Evolutionary conservation across 2,797 vertebrate species (phyloP), one percentile per base, ranked within the genome.

Genomic region (Cynodonichthys magdalenae): DNA sequence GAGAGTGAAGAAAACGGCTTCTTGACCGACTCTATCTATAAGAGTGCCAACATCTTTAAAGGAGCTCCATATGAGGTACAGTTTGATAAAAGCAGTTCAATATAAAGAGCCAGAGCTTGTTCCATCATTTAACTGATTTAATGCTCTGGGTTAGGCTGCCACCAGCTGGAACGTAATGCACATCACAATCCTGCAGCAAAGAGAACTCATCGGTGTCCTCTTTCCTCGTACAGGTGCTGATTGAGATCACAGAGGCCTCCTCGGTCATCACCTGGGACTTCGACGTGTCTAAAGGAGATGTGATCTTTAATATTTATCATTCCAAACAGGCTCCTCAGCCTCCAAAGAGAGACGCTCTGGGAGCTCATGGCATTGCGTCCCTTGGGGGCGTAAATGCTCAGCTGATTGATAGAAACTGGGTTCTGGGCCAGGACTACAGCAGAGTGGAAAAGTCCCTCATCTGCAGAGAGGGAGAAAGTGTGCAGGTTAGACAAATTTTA

Each of bases 251-350:
- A 34, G 96, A 99, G 0, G 92, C 95, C 4, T 94, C 97, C 0
- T 96, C 96, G 0, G 97, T 99, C 74, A 97, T 99, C 89, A 99
- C 96, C 0, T 99, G 97, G 97, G 97, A 99, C 84, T 99, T 99
- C 59, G 97, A 98, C 0, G 94, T 98, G 69, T 96, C 93, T 75
- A 98, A 97, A 91, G 97, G 97, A 0, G 96, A 99, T 67, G 90
- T 97, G 3, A 89, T 95, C 42, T 99, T 98, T 79, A 96, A 95
- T 77, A 96, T 99, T 78, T 98, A 95, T 71, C 97, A 99, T 82
- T 97, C 96, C 54, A 97, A 94, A 79, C 90, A 93, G 64, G 90
- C 93, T 0, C 95, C 96, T 0, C 95, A 95, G 77, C 92, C 91
- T 5, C 71, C 67, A 0, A 97, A 95, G 61, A 95, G 92, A 74